A percentile compares a stretch with the other conserved stretches of the same genome.
Conservation (phyloP, 2,797 vertebrate species). For the Sebastes nivosus region DNA sequence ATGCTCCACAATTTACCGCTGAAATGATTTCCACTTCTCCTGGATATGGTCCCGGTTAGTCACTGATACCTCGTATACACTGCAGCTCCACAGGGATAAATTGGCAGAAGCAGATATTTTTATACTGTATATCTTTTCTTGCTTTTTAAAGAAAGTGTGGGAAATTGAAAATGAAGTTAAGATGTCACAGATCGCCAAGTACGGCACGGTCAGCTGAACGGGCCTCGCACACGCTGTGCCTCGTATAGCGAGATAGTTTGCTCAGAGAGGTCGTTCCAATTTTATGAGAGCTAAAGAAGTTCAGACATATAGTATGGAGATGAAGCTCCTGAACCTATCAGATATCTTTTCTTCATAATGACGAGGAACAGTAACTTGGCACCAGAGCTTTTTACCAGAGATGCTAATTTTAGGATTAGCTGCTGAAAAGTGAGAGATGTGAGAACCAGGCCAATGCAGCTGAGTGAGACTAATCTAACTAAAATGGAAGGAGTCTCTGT, state of each 20-base stretch:
- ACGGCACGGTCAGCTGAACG: conserved; percentile 5
- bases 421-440: neutral
- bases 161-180: conserved; percentile 31
- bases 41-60: conserved; percentile 30
- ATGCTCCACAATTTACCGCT: conserved; percentile 27
- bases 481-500: neutral
- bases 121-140: conserved; percentile 3
- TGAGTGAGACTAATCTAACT: neutral
- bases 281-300: neutral
- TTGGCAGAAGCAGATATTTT: neutral
- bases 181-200: conserved; percentile 15
- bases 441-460: neutral
- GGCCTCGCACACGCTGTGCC: conserved; percentile 3
- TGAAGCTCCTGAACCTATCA: neutral
- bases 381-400: neutral
- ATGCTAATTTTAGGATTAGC: neutral
- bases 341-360: neutral
- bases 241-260: conserved; percentile 19
- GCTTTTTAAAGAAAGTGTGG: neutral
- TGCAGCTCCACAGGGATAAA: conserved; percentile 14
- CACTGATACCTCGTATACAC: neutral
- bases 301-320: neutral
- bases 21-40: conserved; percentile 43
- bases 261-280: conserved; percentile 5
- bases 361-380: neutral